Evolutionary conservation across 2,797 vertebrate genomes (phyloP).

Genomic region (Falco peregrinus): DNA sequence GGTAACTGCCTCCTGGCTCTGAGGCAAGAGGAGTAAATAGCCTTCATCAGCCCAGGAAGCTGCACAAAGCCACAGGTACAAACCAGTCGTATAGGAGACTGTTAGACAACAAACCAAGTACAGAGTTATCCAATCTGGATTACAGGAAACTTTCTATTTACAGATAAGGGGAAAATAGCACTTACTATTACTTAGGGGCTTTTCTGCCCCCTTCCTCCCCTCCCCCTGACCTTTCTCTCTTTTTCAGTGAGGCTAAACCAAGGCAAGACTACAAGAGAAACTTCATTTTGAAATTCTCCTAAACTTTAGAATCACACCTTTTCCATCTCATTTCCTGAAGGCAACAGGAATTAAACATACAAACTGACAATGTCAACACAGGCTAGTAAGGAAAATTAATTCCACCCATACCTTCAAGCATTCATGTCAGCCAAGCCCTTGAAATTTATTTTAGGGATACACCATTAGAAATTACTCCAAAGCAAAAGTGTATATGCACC

Average conservation of each 20-base stretch:
- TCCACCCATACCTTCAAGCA: neutral
- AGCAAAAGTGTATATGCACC: neutral
- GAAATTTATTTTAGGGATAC: neutral
- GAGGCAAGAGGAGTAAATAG: neutral
- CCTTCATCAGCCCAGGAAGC: neutral
- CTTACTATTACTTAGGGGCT: neutral
- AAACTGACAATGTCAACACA: neutral
- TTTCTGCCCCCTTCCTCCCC: neutral
- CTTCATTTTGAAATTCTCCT: neutral
- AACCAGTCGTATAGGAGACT: neutral
- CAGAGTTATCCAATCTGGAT: neutral
- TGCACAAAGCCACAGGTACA: neutral
- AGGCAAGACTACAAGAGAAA: neutral
- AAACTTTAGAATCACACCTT: neutral
- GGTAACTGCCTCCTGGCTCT: neutral
- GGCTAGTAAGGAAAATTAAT: neutral
- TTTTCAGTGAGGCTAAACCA: neutral
- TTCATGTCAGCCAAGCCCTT: neutral
- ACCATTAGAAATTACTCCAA: neutral
- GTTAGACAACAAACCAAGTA: neutral
- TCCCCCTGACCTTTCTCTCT: rapidly evolving
- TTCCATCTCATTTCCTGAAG: neutral
- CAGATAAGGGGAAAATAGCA: neutral
- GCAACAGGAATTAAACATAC: neutral
- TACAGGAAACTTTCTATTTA: neutral